These are phyloP conservation scores for Morinoia aosen DNA, from an alignment of 2,888 invertebrate genomes.

Conservation along the genomic window DNA sequence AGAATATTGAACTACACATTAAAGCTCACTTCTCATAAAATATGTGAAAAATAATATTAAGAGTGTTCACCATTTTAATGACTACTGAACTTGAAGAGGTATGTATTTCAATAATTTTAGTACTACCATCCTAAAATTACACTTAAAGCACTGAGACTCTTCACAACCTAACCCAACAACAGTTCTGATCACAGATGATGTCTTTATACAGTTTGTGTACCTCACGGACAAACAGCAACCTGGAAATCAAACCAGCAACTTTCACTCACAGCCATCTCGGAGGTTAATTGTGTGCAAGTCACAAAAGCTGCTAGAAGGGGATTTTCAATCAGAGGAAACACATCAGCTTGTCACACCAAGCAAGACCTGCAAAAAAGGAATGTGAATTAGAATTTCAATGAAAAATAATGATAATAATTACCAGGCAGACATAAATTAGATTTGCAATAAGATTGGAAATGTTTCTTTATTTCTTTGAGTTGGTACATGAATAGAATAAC, in stretches of 20 bases:
- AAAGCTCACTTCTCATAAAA: too few relatives aligned
- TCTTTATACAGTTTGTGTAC: not conserved
- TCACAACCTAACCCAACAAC: not conserved
- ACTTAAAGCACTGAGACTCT: not conserved
- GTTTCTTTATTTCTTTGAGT: too few relatives aligned
- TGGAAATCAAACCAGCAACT: not conserved
- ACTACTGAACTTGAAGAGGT: too few relatives aligned
- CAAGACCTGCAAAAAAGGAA: not conserved
- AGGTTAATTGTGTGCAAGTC: not conserved
- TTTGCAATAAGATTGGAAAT: too few relatives aligned
- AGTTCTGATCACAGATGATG: not conserved
- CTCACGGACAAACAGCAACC: not conserved
- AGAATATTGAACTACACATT: too few relatives aligned
- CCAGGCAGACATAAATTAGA: too few relatives aligned
- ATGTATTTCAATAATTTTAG: too few relatives aligned
- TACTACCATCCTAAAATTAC: too few relatives aligned
- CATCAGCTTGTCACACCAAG: not conserved
- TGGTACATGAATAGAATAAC: too few relatives aligned
- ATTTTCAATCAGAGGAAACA: not conserved
- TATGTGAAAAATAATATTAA: too few relatives aligned
- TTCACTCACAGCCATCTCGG: not conserved
- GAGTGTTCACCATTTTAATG: too few relatives aligned
- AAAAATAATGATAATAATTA: too few relatives aligned
- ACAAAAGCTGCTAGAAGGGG: not conserved
- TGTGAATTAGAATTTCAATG: not conserved